phyloP scores from a whole-genome alignment of 2,888 invertebrate genomes.

The Temnothorax rugatulus region DNA sequence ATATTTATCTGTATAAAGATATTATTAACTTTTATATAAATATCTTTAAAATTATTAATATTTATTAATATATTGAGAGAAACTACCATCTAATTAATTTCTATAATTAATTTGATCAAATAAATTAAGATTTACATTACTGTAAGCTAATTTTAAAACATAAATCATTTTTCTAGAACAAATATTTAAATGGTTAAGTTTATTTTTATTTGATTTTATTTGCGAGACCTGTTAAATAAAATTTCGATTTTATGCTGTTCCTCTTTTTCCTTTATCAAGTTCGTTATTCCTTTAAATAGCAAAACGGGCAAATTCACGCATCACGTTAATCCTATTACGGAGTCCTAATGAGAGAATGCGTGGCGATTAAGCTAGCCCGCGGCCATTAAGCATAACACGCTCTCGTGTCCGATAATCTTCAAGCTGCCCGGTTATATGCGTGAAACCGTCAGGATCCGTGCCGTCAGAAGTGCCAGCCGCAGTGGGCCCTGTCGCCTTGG shows the following conservation, averaged over 20 bases:
- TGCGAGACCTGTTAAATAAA: neutral
- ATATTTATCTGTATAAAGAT: neutral
- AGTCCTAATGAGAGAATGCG: slow-evolving; percentile 46
- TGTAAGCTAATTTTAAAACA: neutral
- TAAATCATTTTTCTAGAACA: neutral
- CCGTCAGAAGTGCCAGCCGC: slow-evolving; percentile 78
- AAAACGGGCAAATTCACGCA: neutral
- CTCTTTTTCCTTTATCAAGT: neutral
- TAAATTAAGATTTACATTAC: slow-evolving; percentile 3
- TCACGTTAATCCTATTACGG: slow-evolving; percentile 8
- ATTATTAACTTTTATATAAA: neutral
- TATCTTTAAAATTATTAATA: neutral
- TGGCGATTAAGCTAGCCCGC: slow-evolving; percentile 40
- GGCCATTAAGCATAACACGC: slow-evolving; percentile 67
- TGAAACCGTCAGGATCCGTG: slow-evolving; percentile 75
- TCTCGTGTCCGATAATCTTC: slow-evolving; percentile 66
- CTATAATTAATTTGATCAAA: neutral
- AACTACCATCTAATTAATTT: neutral
- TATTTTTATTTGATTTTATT: slow-evolving; percentile 8
- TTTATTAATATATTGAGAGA: neutral
- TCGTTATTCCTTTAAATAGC: neutral
- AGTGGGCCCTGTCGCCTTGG: slow-evolving; percentile 79
- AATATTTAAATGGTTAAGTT: neutral
- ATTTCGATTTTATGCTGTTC: neutral
- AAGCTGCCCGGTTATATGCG: slow-evolving; percentile 65